Conservation (phyloP, 92 coral and sea anemone species). For the Palythoa heliodiscus region DNA sequence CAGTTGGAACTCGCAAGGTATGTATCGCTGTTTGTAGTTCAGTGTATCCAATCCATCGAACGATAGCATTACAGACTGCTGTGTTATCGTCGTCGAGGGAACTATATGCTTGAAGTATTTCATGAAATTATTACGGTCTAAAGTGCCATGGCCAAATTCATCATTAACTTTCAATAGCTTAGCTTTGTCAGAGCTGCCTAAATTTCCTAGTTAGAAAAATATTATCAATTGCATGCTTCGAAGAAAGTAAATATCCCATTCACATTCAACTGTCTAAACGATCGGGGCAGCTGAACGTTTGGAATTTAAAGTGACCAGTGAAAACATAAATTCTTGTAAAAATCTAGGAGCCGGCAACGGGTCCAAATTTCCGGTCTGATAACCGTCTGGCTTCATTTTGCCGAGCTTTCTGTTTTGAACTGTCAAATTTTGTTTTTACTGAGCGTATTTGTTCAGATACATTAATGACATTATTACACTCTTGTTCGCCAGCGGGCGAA, state of each 20-base stretch:
- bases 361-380: background rate
- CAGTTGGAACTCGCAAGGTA: conserved; percentile 23
- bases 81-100: conserved; percentile 12
- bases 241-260: background rate
- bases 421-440: background rate
- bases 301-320: background rate
- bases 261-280: background rate
- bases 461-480: conserved; percentile 1
- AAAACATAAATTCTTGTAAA: background rate
- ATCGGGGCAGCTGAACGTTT: background rate
- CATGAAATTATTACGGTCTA: background rate
- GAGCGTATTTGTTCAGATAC: conserved; percentile 8
- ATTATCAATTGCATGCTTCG: background rate
- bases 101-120: background rate
- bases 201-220: background rate
- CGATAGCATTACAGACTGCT: background rate
- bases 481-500: conserved; percentile 20
- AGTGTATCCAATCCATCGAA: background rate
- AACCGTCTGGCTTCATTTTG: background rate
- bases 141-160: background rate
- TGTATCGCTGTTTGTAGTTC: background rate
- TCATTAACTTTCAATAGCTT: background rate
- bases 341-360: background rate
- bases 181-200: background rate
- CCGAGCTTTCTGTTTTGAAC: background rate